Base-by-base conservation (phyloP, 64 coral and sea anemone species). In the Stichodactyla mertensii region DNA sequence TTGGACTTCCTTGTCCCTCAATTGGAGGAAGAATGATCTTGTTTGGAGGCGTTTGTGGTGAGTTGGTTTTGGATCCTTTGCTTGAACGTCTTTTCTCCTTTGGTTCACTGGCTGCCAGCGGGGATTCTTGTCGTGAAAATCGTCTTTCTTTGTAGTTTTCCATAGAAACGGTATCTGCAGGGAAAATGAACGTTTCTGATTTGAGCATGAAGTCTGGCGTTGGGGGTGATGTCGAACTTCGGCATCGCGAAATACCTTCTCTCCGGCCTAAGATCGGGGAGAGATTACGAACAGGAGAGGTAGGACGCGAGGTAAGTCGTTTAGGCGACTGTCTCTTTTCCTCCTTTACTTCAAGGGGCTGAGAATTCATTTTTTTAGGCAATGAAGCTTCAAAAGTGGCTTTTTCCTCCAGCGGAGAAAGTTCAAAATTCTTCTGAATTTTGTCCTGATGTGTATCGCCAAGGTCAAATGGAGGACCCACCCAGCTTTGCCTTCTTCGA, bases 21-120 rank as follows among this genome's bases (percentile, higher is more conserved):
- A 79, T 79, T 16, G 77, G 77, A 9, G 77, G 77, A 79, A 79
- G 77, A 12, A 79, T 79, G 10, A 52, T 14, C 51, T 79, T 79
- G 11, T 79, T 79, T 15, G 77, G 19, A 8, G 62, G 19, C 6
- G 62, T 66, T 22, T 66, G 19, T n/a, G 62, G 62, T 66, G 62
- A 66, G 62, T 66, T 66, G 12, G 19, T 66, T n/a, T 66, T 66
- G 7, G 60, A 62, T 15, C 9, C 60, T 5, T 62, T 13, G 14
- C 15, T 62, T 16, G 62, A 66, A 9, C 62, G 62, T 66, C 19
- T 66, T n/a, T 13, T 66, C 62, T 66, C 62, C 62, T n/a, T 22
- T 18, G 62, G 22, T 18, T 66, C 62, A 22, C 62, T 66, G 62
- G 18, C 22, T 66, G 62, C 20, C 62, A 66, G 20, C 19, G 62